Base-by-base conservation (phyloP, 1,140 invertebrate genomes). In the Stratiolaelaps scimitus region DNA sequence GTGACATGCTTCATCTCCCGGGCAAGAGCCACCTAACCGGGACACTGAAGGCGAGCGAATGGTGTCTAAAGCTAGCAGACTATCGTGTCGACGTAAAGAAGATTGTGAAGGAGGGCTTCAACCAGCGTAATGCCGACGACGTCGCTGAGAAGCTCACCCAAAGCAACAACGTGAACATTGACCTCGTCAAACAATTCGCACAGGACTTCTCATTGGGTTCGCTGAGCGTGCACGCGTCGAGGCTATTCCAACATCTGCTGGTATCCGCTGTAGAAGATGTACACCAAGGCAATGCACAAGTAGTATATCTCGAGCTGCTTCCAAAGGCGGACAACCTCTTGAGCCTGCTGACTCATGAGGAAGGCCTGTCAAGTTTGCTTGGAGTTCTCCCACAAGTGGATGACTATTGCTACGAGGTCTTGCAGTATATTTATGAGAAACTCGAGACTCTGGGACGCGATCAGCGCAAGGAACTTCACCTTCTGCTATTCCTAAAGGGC, bases 111-210 rank as follows among this genome's bases (percentile, higher is more conserved):
- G 53, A 60, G 10, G 53, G 53, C 20, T 60, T 60, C 23, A 60
- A 60, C 53, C 26, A 60, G 20, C 26, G 34, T 15, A 60, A 60
- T 34, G 53, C 53, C 2, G 53, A 60, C 23, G 53, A 60, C 53
- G 53, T 60, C 15, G 53, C 53, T 17, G 53, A 60, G 34, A 60
- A 60, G 23, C 53, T 60, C 53, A 60, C 53, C 53, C 53, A 60
- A 34, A 60, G 53, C 53, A 26, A 17, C 15, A 34, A 29, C 26
- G 34, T 60, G 15, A 60, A 60, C 53, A 60, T 60, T 34, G 53
- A 60, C 23, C 53, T 60, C 6, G 15, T 60, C 17, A 26, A 34
- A 6, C 53, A 60, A 23, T 60, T 60, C 23, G 53, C 53, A 23
- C 53, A 60, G 53, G 53, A 60, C 15, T 60, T 60, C 20, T 60